phyloP scores from a whole-genome alignment of 2,888 invertebrate genomes.

The Troides helena region DNA sequence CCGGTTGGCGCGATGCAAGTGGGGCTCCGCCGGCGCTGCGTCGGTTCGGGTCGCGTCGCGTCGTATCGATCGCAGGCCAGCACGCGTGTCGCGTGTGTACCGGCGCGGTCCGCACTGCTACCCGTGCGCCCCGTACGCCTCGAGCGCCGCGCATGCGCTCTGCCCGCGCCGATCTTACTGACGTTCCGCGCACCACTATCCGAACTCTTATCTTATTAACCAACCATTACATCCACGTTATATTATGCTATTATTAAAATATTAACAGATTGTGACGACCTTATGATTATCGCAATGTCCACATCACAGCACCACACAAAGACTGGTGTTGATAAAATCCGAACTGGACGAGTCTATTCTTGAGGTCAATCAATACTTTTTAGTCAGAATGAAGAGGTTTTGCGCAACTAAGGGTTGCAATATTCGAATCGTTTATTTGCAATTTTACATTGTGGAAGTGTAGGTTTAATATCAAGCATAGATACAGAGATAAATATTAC shows the following conservation, averaged over 20 bases:
- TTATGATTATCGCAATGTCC: neutral
- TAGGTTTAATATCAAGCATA: constrained; percentile 17
- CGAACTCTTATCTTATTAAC: constrained; percentile 34
- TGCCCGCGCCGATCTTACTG: constrained; percentile 38
- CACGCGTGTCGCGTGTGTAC: constrained; percentile 74
- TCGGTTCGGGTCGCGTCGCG: too few relatives aligned
- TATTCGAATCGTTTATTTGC: constrained; percentile 13
- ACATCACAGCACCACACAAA: neutral
- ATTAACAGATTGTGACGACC: constrained; percentile 2
- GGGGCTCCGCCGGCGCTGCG: constrained; percentile 34
- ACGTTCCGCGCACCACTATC: constrained; percentile 21
- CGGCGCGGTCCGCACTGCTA: constrained; percentile 75
- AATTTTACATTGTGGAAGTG: constrained; percentile 12
- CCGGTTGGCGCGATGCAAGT: constrained; percentile 37
- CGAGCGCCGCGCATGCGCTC: constrained; percentile 64
- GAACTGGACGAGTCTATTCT: neutral
- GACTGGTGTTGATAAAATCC: neutral
- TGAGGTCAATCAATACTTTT: constrained; percentile 22
- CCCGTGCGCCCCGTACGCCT: constrained; percentile 39
- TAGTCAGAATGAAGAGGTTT: constrained; percentile 3
- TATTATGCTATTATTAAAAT: constrained; percentile 6
- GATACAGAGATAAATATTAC: constrained; percentile 23
- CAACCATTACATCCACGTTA: constrained; percentile 1
- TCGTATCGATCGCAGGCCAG: constrained; percentile 38
- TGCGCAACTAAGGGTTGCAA: neutral